Conservation (phyloP, 2,888 invertebrate species). For the Gerris lacustris region DNA sequence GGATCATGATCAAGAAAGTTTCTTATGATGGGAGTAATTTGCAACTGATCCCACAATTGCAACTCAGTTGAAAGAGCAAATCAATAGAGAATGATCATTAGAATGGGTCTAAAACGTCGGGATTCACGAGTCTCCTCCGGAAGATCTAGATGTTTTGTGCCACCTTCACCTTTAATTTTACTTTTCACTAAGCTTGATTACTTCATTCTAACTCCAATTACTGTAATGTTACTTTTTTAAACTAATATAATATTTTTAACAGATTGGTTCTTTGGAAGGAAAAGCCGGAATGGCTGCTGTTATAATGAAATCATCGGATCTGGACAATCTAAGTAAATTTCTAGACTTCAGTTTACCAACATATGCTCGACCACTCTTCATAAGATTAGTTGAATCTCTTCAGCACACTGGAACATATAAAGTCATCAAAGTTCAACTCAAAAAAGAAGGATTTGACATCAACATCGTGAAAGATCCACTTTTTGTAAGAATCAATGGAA, state of each 20-base stretch:
- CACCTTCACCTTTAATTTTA: no score
- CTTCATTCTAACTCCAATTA: no score
- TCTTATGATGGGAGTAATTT: no score
- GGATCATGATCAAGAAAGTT: no score
- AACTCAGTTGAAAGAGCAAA: no score
- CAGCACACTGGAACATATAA: constrained; percentile 88
- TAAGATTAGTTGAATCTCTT: constrained; percentile 62
- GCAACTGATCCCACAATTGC: no score
- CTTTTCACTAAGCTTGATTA: no score
- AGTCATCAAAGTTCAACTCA: constrained; percentile 74
- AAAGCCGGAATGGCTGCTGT: constrained; percentile 90
- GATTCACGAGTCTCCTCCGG: no score
- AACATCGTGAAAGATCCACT: constrained; percentile 45
- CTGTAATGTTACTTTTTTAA: no score
- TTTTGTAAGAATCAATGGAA: constrained; percentile 39
- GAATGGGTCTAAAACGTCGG: no score
- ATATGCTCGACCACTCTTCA: constrained; percentile 81
- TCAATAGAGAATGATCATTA: no score
- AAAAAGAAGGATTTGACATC: constrained; percentile 71
- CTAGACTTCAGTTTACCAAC: constrained; percentile 59
- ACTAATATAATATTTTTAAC: constrained; percentile 21
- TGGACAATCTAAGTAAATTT: constrained; percentile 49
- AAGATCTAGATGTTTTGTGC: no score
- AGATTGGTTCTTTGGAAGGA: constrained; percentile 71
- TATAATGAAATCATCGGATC: constrained; percentile 50